phyloP scores from a whole-genome alignment of 2,797 vertebrate species.

The Pempheris klunzingeri region DNA sequence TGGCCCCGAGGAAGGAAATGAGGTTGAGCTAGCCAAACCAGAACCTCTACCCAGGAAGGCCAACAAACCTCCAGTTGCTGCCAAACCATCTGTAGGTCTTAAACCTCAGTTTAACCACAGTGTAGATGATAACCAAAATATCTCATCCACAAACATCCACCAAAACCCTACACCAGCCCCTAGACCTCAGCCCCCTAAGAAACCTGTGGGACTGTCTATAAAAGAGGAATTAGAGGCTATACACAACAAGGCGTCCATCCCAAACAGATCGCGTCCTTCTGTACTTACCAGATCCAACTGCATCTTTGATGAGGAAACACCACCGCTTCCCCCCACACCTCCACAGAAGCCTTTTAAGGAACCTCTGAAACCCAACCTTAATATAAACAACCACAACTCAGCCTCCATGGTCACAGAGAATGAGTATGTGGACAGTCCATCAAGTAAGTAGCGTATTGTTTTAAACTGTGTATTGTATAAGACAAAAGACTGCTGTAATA shows the following conservation, averaged over 20 bases:
- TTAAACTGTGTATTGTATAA: not conserved
- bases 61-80: conserved; percentile 82
- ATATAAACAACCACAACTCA: conserved; percentile 90
- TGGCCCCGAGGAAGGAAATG: conserved; percentile 69
- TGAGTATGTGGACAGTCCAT: conserved; percentile 65
- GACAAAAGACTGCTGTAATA: not conserved
- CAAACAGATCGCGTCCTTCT: conserved; percentile 77
- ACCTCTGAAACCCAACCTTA: conserved; percentile 88
- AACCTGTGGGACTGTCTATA: conserved; percentile 65
- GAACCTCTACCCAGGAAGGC: conserved; percentile 85
- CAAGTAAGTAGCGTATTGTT: conserved; percentile 82
- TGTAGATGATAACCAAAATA: conserved; percentile 74
- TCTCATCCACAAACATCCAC: conserved; percentile 57
- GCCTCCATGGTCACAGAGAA: conserved; percentile 58
- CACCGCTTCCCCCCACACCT: conserved; percentile 48
- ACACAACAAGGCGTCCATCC: conserved; percentile 62
- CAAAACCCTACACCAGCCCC: conserved; percentile 71
- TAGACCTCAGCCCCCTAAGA: conserved; percentile 86
- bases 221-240: conserved; percentile 74
- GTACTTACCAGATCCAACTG: conserved; percentile 79
- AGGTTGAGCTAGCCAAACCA: conserved; percentile 78
- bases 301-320: conserved; percentile 75
- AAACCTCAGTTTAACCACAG: conserved; percentile 79
- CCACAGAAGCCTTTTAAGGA: conserved; percentile 80
- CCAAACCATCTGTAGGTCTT: conserved; percentile 87